Base-by-base conservation (phyloP, 2,797 vertebrate genomes). In the Decapterus maruadsi region DNA sequence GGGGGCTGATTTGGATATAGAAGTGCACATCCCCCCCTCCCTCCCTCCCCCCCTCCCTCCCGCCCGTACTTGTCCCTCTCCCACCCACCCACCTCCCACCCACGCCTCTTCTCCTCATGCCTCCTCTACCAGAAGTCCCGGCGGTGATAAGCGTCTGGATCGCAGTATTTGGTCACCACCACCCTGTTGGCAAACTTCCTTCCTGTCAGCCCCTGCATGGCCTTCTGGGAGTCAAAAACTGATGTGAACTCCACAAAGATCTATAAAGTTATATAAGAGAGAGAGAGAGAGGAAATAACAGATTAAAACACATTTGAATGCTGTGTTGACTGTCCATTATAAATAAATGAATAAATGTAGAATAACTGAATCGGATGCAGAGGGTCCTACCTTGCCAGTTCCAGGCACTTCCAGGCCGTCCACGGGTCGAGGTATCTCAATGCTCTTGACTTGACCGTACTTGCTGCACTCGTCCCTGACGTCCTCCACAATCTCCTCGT, bases 151-250 rank as follows among this genome's bases (percentile, higher is more conserved):
- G 96, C 97, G 60, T 98, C 97, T 58, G 97, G 97, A 93, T 98
- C 97, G 93, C 96, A 98, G 95, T 97, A 98, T 89, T 98, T 98
- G 85, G 97, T 98, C 93, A 98, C 97, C 82, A 98, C 97, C 92
- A 98, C 97, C 87, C 97, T 94, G 94, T 98, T 98, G 86, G 97
- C 97, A 87, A 98, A 98, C 93, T 97, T 98, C 91, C 97, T 95
- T 68, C 97, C 97, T 0, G 97, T 98, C 80, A 98, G 94, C 71
- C 96, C 96, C 93, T 98, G 97, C 97, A 98, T 97, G 92, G 97
- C 97, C 93, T 98, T 98, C 96, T 98, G 97, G 94, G 97, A 97
- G 95, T 98, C 97, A 31, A 96, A 97, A 75, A 98, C 96, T 1
- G 97, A 97, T 80, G 95, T 97, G 92, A 98, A 98, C 91, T 98